Evolutionary conservation across 2,113 vertebrate species (phyloP).

Genomic region (Mobula birostris): DNA sequence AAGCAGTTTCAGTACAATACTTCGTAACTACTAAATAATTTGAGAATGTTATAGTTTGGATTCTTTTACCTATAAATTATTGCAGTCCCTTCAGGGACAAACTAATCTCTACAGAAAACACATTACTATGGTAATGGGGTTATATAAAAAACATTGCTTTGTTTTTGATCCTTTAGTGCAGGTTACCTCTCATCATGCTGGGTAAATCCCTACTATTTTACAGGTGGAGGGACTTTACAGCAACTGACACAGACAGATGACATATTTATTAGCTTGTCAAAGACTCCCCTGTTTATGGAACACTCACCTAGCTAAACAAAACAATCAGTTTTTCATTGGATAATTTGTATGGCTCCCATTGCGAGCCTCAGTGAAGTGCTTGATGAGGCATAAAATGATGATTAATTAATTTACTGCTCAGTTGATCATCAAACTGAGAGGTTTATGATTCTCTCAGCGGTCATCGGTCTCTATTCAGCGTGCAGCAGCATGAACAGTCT

Average conservation of each 20-base stretch:
- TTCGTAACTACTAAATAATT: conserved; percentile 2
- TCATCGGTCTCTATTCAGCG: conserved; percentile 63
- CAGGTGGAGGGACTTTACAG: conserved; percentile 69
- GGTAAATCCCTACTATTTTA: conserved; percentile 63
- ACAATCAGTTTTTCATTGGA: conserved; percentile 81
- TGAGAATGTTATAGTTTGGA: background rate
- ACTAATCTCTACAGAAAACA: conserved; percentile 52
- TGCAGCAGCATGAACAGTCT: conserved; percentile 56
- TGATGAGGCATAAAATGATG: conserved; percentile 99
- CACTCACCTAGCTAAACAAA: conserved; percentile 81
- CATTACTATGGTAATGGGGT: conserved; percentile 44
- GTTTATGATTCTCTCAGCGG: conserved; percentile 93
- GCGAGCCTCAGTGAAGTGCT: conserved; percentile 81
- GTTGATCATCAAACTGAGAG: conserved; percentile 92
- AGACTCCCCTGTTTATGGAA: conserved; percentile 72
- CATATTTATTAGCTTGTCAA: conserved; percentile 96
- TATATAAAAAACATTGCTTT: conserved; percentile 33
- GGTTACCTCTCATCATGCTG: conserved; percentile 55
- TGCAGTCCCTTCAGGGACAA: conserved; percentile 43
- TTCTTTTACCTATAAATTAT: background rate
- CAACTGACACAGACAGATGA: conserved; percentile 83
- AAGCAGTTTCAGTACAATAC: background rate
- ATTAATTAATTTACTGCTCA: conserved; percentile 99
- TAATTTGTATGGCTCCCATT: conserved; percentile 71
- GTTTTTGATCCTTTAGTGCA: conserved; percentile 46